Base-by-base conservation (phyloP, 2,113 vertebrate species). In the Zingel zingel region DNA sequence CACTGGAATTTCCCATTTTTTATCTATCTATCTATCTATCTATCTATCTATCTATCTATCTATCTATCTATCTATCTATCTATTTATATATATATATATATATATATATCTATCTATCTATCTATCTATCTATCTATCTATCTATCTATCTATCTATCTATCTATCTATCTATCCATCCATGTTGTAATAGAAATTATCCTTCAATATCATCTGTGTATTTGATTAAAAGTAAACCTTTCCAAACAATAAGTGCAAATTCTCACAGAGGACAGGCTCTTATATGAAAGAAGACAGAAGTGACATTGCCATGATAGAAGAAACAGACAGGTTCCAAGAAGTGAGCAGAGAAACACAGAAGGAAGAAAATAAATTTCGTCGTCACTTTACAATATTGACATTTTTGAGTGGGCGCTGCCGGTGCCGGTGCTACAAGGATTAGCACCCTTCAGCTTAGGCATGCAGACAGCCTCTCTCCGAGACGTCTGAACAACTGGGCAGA, bases 381-480 rank as follows among this genome's bases (percentile, higher is more conserved):
- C 19, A 70, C 36, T 65, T 62, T 21, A 30, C 30, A 43, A 57
- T 16, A 45, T 51, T n/a, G 71, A 21, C 9, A 23, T 65, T 70
- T 79, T 59, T 47, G 25, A 62, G 21, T 4, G 18, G 51, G 53
- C 50, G 19, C 67, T 67, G 73, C 33, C 51, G 14, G 67, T 43
- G 61, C 27, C 6, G 16, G 27, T 57, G 39, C 53, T 36, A 13
- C 30, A 21, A 73, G 86, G 91, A 56, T 93, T 92, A 77, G 59
- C 2, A 47, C 61, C 74, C 79, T 87, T 85, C 61, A 91, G 56
- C 73, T 64, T 63, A 83, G 70, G 83, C 81, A 73, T 54, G 81
- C 85, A 88, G 80, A 83, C 86, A 77, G 78, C 36, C 68, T 81
- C 84, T 85, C 67, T 74, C 59, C 76, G 2, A 77, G 74, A 54